A percentile compares a stretch with the other conserved stretches of the same genome.
These are phyloP conservation scores for Pterocles gutturalis DNA, from an alignment of 2,113 vertebrate genomes.

Conservation along the genomic window DNA sequence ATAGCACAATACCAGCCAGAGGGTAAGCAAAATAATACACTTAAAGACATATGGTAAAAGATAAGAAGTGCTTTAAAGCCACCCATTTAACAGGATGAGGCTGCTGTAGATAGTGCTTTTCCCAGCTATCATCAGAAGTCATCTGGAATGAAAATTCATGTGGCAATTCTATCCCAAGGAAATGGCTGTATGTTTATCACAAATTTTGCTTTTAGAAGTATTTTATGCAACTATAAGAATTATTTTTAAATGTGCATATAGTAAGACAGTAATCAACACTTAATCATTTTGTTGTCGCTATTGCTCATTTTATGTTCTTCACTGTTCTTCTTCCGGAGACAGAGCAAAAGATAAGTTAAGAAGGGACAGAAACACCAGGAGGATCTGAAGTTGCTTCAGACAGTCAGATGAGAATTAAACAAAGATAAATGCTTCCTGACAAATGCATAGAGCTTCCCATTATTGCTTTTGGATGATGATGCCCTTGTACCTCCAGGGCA, in stretches of 20 bases:
- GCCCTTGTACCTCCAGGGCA: background rate
- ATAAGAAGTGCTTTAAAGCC: background rate
- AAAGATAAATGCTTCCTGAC: background rate
- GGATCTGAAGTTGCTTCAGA: background rate
- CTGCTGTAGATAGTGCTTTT: background rate
- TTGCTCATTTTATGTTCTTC: background rate
- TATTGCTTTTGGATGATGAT: background rate
- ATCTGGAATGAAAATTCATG: background rate
- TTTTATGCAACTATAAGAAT: background rate
- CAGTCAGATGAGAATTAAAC: background rate
- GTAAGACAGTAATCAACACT: background rate
- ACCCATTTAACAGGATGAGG: background rate
- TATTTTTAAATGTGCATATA: background rate
- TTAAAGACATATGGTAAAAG: background rate
- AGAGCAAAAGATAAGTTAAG: background rate
- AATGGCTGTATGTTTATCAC: background rate
- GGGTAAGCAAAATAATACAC: slow-evolving; percentile 81
- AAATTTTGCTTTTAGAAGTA: background rate
- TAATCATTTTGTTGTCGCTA: background rate
- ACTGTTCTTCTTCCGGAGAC: background rate
- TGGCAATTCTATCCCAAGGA: background rate
- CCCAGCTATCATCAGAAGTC: background rate
- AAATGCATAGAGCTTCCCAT: background rate
- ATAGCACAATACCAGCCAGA: slow-evolving; percentile 95
- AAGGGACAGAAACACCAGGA: background rate